Percentiles rank a stretch among this genome's conserved stretches.
Conservation (phyloP, 2,113 vertebrate species). For the Romanogobio albipinnatus region DNA sequence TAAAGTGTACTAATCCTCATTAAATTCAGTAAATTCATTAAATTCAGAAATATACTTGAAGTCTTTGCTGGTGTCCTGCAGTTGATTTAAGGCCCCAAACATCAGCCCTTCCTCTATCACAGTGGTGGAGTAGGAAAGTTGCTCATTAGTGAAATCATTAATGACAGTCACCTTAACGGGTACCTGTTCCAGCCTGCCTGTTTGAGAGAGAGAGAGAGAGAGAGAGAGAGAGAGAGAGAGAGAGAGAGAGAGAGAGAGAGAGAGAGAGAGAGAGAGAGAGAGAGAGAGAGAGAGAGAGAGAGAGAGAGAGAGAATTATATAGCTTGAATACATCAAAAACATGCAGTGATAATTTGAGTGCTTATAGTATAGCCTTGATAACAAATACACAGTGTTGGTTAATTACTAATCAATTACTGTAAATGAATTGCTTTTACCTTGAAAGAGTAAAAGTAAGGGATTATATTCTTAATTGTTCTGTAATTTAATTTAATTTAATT, state of each 20-base stretch:
- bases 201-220: background rate
- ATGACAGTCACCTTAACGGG: constrained; percentile 66
- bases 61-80: constrained; percentile 59
- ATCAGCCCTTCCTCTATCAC: constrained; percentile 65
- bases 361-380: background rate
- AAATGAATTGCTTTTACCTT: no score
- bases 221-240: no score
- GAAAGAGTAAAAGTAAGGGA: no score
- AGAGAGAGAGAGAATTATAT: background rate
- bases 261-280: no score
- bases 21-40: background rate
- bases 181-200: constrained; percentile 29
- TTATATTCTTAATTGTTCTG: no score
- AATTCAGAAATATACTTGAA: constrained; percentile 65
- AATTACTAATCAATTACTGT: no score
- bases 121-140: constrained; percentile 53
- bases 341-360: background rate
- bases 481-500: no score
- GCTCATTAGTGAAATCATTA: constrained; percentile 56
- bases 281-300: no score
- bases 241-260: no score
- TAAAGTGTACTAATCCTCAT: background rate
- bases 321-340: background rate
- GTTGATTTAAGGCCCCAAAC: constrained; percentile 66
- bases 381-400: background rate